Percentiles rank a stretch among this genome's conserved stretches.
Evolutionary conservation across 2,888 invertebrate genomes (phyloP).

Genomic region (Phaonia tiefii): DNA sequence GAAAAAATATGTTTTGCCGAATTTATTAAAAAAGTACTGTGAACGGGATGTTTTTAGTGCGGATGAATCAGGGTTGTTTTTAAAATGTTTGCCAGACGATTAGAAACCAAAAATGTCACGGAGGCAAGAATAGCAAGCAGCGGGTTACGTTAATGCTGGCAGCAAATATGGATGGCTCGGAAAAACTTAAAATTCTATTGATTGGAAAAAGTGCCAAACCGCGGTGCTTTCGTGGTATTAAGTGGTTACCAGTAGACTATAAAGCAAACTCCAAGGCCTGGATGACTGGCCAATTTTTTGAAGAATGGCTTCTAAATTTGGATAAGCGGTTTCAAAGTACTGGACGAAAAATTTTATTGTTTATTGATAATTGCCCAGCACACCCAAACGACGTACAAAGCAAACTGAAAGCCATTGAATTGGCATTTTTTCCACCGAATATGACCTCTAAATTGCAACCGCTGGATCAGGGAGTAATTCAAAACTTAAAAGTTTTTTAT

Average conservation of each 20-base stretch:
- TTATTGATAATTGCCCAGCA: constrained; percentile 16
- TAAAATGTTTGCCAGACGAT: constrained; percentile 42
- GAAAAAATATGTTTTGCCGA: constrained; percentile 7
- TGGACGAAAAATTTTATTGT: constrained; percentile 30
- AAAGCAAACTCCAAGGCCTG: no score
- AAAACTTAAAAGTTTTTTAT: constrained; percentile 28
- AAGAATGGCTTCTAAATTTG: constrained; percentile 16
- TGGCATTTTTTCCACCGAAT: constrained; percentile 35
- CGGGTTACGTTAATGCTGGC: constrained; percentile 39
- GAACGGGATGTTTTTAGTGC: constrained; percentile 14
- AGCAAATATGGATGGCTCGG: constrained; percentile 37
- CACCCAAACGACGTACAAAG: constrained; percentile 27
- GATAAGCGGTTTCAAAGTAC: constrained; percentile 5
- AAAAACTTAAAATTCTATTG: constrained; percentile 31
- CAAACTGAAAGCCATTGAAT: constrained; percentile 39
- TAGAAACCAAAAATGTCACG: constrained; percentile 45
- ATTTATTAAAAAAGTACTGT: constrained; percentile 12
- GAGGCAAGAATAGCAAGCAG: constrained; percentile 29
- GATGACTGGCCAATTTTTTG: constrained; percentile 35
- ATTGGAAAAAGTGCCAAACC: no score
- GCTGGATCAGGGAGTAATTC: constrained; percentile 12
- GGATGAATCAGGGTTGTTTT: constrained; percentile 18
- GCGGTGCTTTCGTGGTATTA: constrained; percentile 35
- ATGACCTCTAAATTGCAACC: constrained; percentile 23
- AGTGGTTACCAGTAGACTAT: no score